Evolutionary conservation across 2,888 invertebrate species (phyloP).

Genomic region (Elegia similella): DNA sequence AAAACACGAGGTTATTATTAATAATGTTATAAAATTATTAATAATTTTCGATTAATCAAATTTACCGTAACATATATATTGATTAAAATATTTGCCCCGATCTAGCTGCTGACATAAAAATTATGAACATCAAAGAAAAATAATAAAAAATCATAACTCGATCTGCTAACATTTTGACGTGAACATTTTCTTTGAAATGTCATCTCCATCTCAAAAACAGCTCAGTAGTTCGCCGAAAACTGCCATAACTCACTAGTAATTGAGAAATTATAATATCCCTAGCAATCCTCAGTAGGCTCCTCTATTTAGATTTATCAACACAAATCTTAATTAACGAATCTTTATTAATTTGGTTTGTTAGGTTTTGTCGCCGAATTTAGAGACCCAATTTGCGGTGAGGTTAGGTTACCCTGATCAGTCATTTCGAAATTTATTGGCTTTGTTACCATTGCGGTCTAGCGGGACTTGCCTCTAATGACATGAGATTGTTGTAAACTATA

Average conservation of each 20-base stretch:
- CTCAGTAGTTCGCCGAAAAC: conserved; percentile 52
- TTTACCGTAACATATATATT: too few species aligned
- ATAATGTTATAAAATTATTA: too few species aligned
- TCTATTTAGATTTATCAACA: neutral
- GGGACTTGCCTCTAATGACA: neutral
- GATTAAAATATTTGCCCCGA: too few species aligned
- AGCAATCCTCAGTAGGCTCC: neutral
- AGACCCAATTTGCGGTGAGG: conserved; percentile 3
- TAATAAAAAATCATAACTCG: neutral
- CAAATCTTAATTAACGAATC: conserved; percentile 17
- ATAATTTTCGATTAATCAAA: too few species aligned
- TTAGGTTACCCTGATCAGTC: conserved; percentile 11
- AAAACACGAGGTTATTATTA: too few species aligned
- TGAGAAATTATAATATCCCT: conserved; percentile 10
- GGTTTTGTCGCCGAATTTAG: conserved; percentile 7
- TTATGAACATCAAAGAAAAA: neutral
- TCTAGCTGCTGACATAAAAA: too few species aligned
- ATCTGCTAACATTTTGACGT: neutral
- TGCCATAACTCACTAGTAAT: conserved; percentile 32
- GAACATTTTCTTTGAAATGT: neutral
- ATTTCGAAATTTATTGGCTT: conserved; percentile 10
- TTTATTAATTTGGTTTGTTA: conserved; percentile 14
- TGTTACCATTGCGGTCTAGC: neutral
- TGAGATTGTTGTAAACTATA: too few species aligned
- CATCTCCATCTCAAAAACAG: conserved; percentile 26